A percentile compares a stretch with the other conserved stretches of the same genome.
These are phyloP conservation scores for Phainopepla nitens DNA, from an alignment of 2,113 vertebrate genomes.

Conservation along the genomic window DNA sequence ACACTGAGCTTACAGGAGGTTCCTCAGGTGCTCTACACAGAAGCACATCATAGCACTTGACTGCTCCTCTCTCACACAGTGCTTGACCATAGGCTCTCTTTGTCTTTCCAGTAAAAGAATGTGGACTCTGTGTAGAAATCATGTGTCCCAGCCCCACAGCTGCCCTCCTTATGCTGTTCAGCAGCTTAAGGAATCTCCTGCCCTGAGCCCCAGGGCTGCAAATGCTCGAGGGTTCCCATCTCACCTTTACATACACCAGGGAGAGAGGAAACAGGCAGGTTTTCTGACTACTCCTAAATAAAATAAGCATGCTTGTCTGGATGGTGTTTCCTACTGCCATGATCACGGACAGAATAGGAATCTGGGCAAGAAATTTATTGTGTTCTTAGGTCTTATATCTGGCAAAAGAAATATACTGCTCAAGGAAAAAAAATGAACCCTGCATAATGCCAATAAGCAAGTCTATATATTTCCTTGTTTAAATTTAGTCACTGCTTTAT, in stretches of 20 bases:
- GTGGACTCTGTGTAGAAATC: background rate
- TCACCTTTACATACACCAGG: background rate
- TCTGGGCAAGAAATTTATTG: background rate
- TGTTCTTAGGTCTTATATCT: background rate
- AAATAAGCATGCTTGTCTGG: background rate
- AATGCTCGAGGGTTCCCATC: background rate
- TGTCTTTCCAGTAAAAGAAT: background rate
- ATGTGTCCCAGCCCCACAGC: background rate
- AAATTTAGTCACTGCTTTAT: background rate
- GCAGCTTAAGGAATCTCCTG: background rate
- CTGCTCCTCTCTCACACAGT: background rate
- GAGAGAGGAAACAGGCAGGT: background rate
- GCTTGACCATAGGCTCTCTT: background rate
- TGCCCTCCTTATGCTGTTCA: background rate
- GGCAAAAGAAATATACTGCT: background rate
- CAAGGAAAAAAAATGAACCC: background rate
- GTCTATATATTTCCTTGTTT: background rate
- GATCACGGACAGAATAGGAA: background rate
- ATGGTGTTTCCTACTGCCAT: background rate
- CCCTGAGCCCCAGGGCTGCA: background rate
- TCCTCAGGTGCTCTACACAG: background rate
- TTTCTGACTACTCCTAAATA: background rate
- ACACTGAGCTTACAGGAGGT: background rate
- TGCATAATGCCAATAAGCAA: background rate
- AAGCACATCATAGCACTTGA: background rate